Conservation (phyloP, 2,888 invertebrate genomes). For the Pediacus dermestoides region DNA sequence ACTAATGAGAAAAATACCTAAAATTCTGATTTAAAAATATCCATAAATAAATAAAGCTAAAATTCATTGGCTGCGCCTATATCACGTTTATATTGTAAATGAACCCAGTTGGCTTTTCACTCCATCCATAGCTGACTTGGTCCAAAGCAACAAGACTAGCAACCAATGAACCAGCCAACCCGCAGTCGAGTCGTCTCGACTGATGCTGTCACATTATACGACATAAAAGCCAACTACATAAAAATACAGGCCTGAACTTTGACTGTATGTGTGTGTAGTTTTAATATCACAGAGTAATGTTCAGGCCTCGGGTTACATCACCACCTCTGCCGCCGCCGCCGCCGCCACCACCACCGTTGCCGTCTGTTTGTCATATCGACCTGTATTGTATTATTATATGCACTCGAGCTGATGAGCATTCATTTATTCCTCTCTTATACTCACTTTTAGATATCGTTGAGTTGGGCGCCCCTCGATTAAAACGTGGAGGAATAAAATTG, state of each 20-base stretch:
- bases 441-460: no score
- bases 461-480: no score
- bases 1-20: no score
- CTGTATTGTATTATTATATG: slow-evolving; percentile 28
- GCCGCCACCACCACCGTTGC: not conserved
- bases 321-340: not conserved
- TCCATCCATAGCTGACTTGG: no score
- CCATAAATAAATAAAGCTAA: no score
- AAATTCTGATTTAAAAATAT: no score
- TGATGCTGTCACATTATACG: slow-evolving; percentile 21
- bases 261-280: slow-evolving; percentile 22
- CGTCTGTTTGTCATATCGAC: slow-evolving; percentile 24
- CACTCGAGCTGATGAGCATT: slow-evolving; percentile 28
- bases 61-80: no score
- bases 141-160: no score
- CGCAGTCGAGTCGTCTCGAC: slow-evolving; percentile 20
- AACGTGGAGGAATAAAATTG: no score
- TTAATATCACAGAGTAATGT: slow-evolving; percentile 25
- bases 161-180: no score
- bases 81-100: no score
- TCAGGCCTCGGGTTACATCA: slow-evolving; percentile 5
- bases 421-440: slow-evolving; percentile 25
- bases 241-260: slow-evolving; percentile 25
- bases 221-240: slow-evolving; percentile 22
- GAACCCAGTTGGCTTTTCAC: no score